Evolutionary conservation across 2,113 vertebrate genomes (phyloP).

Genomic region (Crotophaga sulcirostris): DNA sequence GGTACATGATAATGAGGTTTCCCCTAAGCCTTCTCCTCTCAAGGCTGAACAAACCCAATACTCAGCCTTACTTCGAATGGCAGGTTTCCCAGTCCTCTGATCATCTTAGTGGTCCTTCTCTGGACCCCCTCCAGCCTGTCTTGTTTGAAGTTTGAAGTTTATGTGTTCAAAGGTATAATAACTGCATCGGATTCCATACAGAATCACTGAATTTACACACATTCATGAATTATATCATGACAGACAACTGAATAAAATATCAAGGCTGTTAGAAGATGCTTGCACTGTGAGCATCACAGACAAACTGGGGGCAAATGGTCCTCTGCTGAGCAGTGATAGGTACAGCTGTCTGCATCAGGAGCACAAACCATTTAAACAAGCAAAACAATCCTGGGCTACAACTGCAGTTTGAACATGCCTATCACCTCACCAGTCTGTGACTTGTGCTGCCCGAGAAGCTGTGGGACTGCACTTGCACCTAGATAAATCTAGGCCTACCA

Average conservation of each 20-base stretch:
- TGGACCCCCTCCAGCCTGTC: too few species aligned
- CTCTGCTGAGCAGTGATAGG: not conserved
- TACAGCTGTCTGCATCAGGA: too few species aligned
- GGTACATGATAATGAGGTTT: too few species aligned
- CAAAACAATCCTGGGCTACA: rapidly evolving
- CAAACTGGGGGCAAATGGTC: rapidly evolving
- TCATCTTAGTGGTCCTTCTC: too few species aligned
- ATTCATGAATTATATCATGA: rapidly evolving
- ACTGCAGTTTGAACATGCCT: too few species aligned
- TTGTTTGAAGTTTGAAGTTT: too few species aligned
- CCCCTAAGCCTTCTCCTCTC: too few species aligned
- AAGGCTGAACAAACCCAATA: too few species aligned
- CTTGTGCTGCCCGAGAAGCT: rapidly evolving
- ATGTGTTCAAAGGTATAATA: not conserved
- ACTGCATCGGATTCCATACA: too few species aligned
- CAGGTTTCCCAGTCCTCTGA: too few species aligned
- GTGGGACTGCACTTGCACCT: not conserved
- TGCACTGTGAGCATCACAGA: not conserved
- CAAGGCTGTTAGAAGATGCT: not conserved
- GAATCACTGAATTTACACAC: not conserved
- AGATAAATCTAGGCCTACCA: not conserved
- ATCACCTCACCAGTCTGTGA: rapidly evolving
- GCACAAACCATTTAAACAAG: not conserved
- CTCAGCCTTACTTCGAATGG: too few species aligned
- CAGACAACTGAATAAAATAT: not conserved